Conservation (phyloP, 2,888 invertebrate species). For the Eupithecia subfuscata region DNA sequence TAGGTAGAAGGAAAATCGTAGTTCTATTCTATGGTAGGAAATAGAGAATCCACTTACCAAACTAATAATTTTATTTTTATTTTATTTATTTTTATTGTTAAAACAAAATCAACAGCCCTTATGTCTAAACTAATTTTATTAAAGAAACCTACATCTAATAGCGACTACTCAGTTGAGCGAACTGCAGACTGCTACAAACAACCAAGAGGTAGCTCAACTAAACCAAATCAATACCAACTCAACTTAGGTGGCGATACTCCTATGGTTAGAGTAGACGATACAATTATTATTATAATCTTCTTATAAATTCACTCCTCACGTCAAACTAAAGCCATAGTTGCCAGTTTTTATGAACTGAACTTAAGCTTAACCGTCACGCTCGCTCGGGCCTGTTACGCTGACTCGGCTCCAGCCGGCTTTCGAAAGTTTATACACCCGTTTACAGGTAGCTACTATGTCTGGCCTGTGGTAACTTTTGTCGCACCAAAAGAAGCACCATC, state of each 20-base stretch:
- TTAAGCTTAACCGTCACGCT: background rate
- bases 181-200: background rate
- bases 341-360: background rate
- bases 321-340: background rate
- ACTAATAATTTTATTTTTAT: background rate
- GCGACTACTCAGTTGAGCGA: background rate
- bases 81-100: too few relatives aligned
- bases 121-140: too few relatives aligned
- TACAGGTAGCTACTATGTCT: background rate
- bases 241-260: background rate
- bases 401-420: background rate
- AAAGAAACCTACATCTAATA: too few relatives aligned
- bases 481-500: background rate
- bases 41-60: background rate
- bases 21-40: slow-evolving; percentile 4
- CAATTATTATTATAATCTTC: background rate
- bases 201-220: background rate
- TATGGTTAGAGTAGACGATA: background rate
- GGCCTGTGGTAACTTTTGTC: background rate
- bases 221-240: background rate
- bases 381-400: background rate
- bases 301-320: background rate
- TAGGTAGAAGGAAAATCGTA: background rate
- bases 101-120: too few relatives aligned
- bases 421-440: background rate